Conservation (phyloP, 1,140 invertebrate genomes). For the Bradysia coprophila region DNA sequence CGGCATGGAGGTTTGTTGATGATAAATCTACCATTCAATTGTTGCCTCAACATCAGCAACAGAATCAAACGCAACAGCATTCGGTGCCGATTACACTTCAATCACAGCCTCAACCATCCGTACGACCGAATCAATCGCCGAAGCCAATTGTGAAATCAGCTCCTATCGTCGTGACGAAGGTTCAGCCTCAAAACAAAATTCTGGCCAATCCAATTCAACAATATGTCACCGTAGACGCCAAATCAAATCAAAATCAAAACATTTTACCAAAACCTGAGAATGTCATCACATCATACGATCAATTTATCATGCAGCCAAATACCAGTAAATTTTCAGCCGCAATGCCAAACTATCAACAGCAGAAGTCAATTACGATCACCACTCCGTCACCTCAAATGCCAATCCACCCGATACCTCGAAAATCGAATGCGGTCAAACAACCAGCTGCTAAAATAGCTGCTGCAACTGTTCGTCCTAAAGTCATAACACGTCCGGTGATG, state of each 20-base stretch:
- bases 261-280: conserved; percentile 1
- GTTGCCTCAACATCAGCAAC: neutral
- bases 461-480: conserved; percentile 7
- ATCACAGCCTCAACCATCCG: neutral
- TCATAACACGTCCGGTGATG: conserved; percentile 17
- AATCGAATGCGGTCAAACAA: conserved; percentile 1
- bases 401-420: conserved; percentile 3
- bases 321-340: neutral
- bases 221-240: neutral
- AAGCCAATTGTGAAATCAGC: conserved; percentile 3
- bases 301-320: conserved; percentile 1
- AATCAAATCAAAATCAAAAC: neutral
- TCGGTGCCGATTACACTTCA: too few species aligned
- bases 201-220: neutral
- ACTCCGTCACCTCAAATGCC: neutral
- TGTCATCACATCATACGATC: conserved; percentile 1
- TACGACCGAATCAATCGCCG: neutral
- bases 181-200: conserved; percentile 2
- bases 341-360: too few species aligned
- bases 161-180: conserved; percentile 1
- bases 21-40: neutral
- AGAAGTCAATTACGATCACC: neutral
- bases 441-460: conserved; percentile 8
- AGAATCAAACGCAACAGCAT: neutral
- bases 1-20: neutral